Evolutionary conservation across 2,797 vertebrate genomes (phyloP).

Genomic region (Manis crassicaudata): DNA sequence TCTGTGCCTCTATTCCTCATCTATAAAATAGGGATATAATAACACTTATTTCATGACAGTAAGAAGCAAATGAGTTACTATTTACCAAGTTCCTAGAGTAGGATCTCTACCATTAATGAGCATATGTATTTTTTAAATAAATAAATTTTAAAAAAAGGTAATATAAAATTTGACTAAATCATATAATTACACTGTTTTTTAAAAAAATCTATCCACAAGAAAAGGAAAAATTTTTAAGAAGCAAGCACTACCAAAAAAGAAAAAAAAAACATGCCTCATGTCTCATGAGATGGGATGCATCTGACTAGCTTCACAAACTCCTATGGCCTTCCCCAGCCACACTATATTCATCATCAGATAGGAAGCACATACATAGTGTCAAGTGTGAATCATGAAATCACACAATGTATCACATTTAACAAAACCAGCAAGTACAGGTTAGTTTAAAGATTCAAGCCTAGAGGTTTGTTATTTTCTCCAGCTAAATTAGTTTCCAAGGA

Average conservation of each 20-base stretch:
- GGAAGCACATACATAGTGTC: background rate
- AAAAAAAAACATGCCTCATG: background rate
- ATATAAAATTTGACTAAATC: constrained; percentile 28
- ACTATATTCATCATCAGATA: constrained; percentile 27
- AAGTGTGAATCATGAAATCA: constrained; percentile 1
- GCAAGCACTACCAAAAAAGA: background rate
- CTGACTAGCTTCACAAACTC: background rate
- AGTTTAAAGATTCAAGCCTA: constrained; percentile 38
- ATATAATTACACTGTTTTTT: constrained; percentile 12
- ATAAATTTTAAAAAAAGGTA: background rate
- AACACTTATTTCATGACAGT: background rate
- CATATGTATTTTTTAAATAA: constrained; percentile 32
- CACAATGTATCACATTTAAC: constrained; percentile 36
- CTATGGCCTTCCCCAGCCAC: background rate
- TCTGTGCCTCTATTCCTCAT: background rate
- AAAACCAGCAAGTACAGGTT: background rate
- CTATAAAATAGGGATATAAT: background rate
- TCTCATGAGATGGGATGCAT: background rate
- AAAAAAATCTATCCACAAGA: background rate
- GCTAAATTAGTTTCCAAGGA: constrained; percentile 36
- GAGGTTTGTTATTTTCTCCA: background rate
- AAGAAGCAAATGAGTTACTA: constrained; percentile 30
- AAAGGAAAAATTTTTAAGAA: constrained; percentile 13
- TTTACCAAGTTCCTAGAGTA: constrained; percentile 30
- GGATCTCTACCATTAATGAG: background rate